phyloP scores from a whole-genome alignment of 2,888 invertebrate species.

The Cosmopolites sordidus region DNA sequence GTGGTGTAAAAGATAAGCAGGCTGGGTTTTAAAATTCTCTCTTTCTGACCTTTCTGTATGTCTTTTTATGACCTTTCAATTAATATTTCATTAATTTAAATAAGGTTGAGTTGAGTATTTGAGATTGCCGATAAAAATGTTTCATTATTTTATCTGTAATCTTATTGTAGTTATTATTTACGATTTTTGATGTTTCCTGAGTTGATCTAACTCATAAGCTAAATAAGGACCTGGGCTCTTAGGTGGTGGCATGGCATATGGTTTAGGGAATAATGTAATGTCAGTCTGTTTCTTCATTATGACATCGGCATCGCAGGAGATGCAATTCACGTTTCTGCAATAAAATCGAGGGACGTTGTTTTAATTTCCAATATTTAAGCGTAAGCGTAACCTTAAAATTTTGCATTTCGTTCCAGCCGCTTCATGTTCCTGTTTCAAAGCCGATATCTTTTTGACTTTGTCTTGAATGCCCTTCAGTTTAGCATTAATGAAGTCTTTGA shows the following conservation, averaged over 20 bases:
- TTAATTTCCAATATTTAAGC: no score
- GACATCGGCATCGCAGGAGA: conserved; percentile 72
- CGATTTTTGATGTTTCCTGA: conserved; percentile 53
- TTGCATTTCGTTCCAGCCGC: conserved; percentile 69
- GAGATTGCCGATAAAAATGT: no score
- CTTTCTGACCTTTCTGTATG: no score
- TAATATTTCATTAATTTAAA: no score
- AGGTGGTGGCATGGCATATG: conserved; percentile 55
- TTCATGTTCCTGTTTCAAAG: conserved; percentile 59
- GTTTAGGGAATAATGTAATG: conserved; percentile 48
- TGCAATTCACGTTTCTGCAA: conserved; percentile 65
- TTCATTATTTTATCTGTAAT: no score
- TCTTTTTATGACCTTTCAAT: no score
- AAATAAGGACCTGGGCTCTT: conserved; percentile 66
- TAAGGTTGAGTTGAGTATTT: no score
- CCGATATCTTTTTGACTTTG: conserved; percentile 57
- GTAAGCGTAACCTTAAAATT: conserved; percentile 52
- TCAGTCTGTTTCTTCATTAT: conserved; percentile 62
- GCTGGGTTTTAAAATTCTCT: no score
- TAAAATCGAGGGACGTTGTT: neutral
- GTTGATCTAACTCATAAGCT: conserved; percentile 63
- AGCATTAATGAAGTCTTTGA: conserved; percentile 61
- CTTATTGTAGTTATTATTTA: conserved; percentile 33
- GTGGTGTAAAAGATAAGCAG: no score
- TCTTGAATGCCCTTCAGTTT: conserved; percentile 60